Evolutionary conservation across 2,797 vertebrate species (phyloP), one percentile per base, ranked within the genome.

Genomic region (Brotula barbata): DNA sequence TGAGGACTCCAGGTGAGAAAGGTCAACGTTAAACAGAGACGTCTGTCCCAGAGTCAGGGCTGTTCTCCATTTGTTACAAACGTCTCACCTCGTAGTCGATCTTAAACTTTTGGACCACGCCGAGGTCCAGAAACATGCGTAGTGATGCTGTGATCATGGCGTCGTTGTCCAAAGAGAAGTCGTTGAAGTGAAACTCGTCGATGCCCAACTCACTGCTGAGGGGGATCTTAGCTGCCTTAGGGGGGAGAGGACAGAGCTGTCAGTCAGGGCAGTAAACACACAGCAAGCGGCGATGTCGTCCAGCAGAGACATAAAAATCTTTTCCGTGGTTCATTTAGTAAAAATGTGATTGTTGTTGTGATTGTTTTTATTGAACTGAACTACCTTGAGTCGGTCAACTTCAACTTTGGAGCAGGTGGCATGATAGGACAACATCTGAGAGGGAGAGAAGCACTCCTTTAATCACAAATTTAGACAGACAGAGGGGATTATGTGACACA

Each of bases 71-170:
- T 16, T 17, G 40, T 28, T 28, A 20, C 0, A 16, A 6, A 6
- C n/a, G 79, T 87, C n/a, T 28, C 68, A 92, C 92, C 85, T 93
- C 91, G 45, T 93, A 93, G 83, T 93, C 92, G 44, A 93, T 92
- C 82, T 93, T 93, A 78, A 92, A 93, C 77, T 90, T 92, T 61
- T 93, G 92, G 49, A 92, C 89, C 0, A 86, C 91, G 11, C 90
- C 90, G 1, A 93, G 90, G 68, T 93, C 92, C 73, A 90, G 76
- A 78, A 93, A 92, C 91, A 93, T 93, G 60, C 91, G 80, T 7
- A 92, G 89, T 7, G 92, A 92, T 0, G 92, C 91, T 0, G 90
- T 92, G 66, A 92, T 92, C 92, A 93, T 93, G 77, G 89, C 92
- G 1, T 93, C 91, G 16, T 82, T 92, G 86, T 93, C 91, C 82